Evolutionary conservation across 2,888 invertebrate species (phyloP).

Genomic region (Drosophila neonasuta): DNA sequence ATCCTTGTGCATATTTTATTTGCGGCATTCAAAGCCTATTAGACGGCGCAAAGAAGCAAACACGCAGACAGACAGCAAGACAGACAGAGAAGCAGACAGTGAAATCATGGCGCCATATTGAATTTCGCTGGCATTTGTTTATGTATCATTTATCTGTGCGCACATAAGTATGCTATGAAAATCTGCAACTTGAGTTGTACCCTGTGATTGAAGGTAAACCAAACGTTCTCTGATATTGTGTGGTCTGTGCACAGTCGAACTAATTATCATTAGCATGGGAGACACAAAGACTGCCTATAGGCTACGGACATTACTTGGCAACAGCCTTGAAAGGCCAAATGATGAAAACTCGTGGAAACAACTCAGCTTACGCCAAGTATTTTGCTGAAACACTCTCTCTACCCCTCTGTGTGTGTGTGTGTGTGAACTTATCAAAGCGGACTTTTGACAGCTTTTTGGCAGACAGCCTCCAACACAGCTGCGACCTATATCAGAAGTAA

Average conservation of each 20-base stretch:
- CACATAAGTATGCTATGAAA: slow-evolving; percentile 56
- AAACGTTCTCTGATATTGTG: slow-evolving; percentile 14
- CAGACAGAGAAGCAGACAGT: slow-evolving; percentile 1
- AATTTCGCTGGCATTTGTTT: slow-evolving; percentile 53
- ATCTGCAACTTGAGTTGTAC: slow-evolving; percentile 10
- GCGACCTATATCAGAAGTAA: slow-evolving; percentile 35
- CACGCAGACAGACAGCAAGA: neutral
- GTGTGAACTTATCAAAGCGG: slow-evolving; percentile 54
- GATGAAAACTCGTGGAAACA: slow-evolving; percentile 24
- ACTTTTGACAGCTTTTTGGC: slow-evolving; percentile 67
- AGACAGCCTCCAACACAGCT: slow-evolving; percentile 39
- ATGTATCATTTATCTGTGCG: slow-evolving; percentile 34
- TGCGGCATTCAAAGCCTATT: slow-evolving; percentile 57
- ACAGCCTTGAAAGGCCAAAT: slow-evolving; percentile 20
- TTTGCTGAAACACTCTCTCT: slow-evolving; percentile 7
- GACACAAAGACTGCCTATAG: slow-evolving; percentile 6
- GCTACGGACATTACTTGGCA: slow-evolving; percentile 1
- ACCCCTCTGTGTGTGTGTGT: slow-evolving; percentile 25
- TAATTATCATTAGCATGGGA: slow-evolving; percentile 34
- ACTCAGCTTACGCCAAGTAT: slow-evolving; percentile 16
- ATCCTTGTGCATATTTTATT: slow-evolving; percentile 55
- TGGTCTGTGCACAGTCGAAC: slow-evolving; percentile 6
- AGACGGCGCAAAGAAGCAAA: slow-evolving; percentile 30
- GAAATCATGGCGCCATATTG: slow-evolving; percentile 65
- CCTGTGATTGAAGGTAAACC: slow-evolving; percentile 29